These are phyloP conservation scores for Eurystomus glaucurus DNA, from an alignment of 2,797 vertebrate genomes.

Conservation along the genomic window DNA sequence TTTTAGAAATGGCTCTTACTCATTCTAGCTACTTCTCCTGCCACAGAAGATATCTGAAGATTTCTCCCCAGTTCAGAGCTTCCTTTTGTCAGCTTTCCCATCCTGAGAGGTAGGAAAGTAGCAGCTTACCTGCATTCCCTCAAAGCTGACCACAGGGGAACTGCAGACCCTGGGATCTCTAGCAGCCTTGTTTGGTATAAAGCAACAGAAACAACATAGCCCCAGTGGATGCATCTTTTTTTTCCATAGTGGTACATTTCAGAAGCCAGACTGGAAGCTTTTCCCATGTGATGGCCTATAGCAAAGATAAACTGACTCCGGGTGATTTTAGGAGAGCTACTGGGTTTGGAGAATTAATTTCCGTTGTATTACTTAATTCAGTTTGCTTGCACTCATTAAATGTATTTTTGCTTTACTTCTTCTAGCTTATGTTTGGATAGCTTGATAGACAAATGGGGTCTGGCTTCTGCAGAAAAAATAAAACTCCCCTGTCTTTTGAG, in stretches of 20 bases:
- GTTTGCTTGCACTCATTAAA: neutral
- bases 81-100: neutral
- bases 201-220: neutral
- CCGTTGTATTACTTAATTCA: neutral
- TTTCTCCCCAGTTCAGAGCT: neutral
- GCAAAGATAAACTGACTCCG: slow-evolving; percentile 17
- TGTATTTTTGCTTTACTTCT: neutral
- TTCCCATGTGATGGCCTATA: neutral
- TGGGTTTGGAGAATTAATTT: slow-evolving; percentile 5
- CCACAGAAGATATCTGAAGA: neutral
- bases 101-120: neutral
- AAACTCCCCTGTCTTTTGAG: slow-evolving; percentile 3
- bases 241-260: neutral
- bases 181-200: neutral
- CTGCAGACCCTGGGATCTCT: neutral
- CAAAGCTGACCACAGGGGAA: neutral
- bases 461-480: slow-evolving; percentile 12
- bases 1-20: neutral
- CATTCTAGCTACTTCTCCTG: neutral
- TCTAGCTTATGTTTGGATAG: slow-evolving; percentile 7
- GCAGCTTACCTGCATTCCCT: neutral
- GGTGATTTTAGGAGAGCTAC: neutral
- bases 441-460: neutral
- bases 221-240: accelerated
- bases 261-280: neutral